Conservation (phyloP, 2,888 invertebrate genomes). For the Polyploca ridens region DNA sequence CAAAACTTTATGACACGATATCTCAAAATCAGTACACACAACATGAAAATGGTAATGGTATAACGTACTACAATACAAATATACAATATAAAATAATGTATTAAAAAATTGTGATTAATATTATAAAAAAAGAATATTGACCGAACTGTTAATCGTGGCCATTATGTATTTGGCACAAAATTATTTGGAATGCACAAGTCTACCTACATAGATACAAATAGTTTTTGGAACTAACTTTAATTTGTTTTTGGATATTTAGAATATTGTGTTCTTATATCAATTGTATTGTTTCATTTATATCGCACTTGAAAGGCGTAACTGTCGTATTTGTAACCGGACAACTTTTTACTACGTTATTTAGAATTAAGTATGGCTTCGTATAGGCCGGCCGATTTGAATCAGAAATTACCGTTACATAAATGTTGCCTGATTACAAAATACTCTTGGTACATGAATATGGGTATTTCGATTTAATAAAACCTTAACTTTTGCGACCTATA, state of each 20-base stretch:
- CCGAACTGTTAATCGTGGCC: conserved; percentile 54
- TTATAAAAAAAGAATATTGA: conserved; percentile 55
- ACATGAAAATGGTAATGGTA: conserved; percentile 47
- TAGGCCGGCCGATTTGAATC: conserved; percentile 7
- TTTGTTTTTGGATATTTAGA: conserved; percentile 50
- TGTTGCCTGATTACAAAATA: conserved; percentile 46
- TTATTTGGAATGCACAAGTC: conserved; percentile 79
- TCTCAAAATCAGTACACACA: conserved; percentile 64
- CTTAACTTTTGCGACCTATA: conserved; percentile 41
- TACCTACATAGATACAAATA: conserved; percentile 66
- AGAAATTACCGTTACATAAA: conserved; percentile 23
- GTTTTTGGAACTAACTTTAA: conserved; percentile 54
- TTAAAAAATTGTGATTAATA: conserved; percentile 71
- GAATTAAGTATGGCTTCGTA: neutral
- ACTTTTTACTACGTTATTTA: conserved; percentile 19
- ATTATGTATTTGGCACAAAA: conserved; percentile 78
- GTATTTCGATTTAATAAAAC: conserved; percentile 30
- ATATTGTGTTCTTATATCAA: conserved; percentile 47
- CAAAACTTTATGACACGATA: conserved; percentile 52
- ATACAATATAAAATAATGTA: conserved; percentile 47
- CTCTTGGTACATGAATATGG: conserved; percentile 23
- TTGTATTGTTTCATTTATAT: conserved; percentile 34
- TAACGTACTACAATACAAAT: conserved; percentile 51
- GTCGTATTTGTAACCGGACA: conserved; percentile 44
- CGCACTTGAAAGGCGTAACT: conserved; percentile 31